Evolutionary conservation across 35 echinoderm and acorn worm species (phyloP).

Genomic region (Lytechinus pictus): DNA sequence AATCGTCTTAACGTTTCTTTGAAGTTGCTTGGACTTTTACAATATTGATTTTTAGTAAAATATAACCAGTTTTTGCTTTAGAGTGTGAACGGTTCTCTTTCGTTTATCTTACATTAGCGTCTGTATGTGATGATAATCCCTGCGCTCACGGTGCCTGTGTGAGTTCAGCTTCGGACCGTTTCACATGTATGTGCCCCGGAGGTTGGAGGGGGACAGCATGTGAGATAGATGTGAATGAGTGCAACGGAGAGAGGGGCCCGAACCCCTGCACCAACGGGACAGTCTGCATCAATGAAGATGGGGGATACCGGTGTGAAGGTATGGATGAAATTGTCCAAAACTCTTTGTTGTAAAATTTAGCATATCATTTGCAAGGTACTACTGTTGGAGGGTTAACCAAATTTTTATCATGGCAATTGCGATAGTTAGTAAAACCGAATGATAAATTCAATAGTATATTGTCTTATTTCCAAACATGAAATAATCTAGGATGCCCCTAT

Average conservation of each 20-base stretch:
- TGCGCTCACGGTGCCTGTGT: slow-evolving; percentile 67
- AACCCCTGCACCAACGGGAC: slow-evolving; percentile 30
- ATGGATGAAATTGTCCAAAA: background rate
- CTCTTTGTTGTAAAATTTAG: too few species aligned
- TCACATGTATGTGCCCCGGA: slow-evolving; percentile 68
- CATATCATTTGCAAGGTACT: background rate
- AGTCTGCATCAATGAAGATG: slow-evolving; percentile 30
- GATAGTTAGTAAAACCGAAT: too few species aligned
- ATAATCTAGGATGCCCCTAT: too few species aligned
- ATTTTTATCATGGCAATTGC: too few species aligned
- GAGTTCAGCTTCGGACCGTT: slow-evolving; percentile 57
- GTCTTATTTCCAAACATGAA: too few species aligned
- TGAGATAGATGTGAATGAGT: slow-evolving; percentile 73
- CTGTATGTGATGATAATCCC: slow-evolving; percentile 57
- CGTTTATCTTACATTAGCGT: background rate
- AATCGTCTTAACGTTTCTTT: too few species aligned
- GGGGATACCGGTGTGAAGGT: slow-evolving; percentile 41
- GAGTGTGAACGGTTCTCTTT: background rate
- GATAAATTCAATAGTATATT: too few species aligned
- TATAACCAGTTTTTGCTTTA: too few species aligned
- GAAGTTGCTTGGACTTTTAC: too few species aligned
- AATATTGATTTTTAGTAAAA: too few species aligned
- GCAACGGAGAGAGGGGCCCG: slow-evolving; percentile 25
- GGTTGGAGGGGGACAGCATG: slow-evolving; percentile 64
- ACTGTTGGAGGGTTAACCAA: background rate